A percentile compares a stretch with the other conserved stretches of the same genome.
Evolutionary conservation across 2,888 invertebrate genomes (phyloP).

Genomic region (Oligia latruncula): DNA sequence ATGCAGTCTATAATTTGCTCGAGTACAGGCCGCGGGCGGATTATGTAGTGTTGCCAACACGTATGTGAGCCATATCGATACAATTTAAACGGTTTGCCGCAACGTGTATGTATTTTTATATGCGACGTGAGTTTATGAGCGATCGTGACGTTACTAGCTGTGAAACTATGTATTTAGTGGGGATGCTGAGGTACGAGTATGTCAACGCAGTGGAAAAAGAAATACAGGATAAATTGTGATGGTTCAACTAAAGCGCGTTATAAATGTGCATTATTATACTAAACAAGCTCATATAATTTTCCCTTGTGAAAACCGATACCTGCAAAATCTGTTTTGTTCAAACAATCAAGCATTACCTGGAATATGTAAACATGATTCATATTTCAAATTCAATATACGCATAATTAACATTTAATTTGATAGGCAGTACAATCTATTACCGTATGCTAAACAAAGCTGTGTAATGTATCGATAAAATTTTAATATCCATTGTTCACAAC

Average conservation of each 20-base stretch:
- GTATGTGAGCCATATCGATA: constrained; percentile 64
- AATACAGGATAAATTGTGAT: background rate
- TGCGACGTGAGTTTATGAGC: constrained; percentile 45
- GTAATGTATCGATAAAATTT: constrained; percentile 68
- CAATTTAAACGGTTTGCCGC: constrained; percentile 54
- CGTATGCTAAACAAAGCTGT: constrained; percentile 41
- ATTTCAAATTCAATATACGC: constrained; percentile 52
- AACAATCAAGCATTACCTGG: constrained; percentile 46
- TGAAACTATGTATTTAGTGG: constrained; percentile 35
- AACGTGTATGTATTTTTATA: constrained; percentile 62
- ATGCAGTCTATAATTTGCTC: constrained; percentile 81
- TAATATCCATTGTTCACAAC: constrained; percentile 63
- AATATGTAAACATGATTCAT: constrained; percentile 55
- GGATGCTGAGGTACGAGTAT: constrained; percentile 2
- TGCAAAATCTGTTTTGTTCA: constrained; percentile 47
- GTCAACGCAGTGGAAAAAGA: constrained; percentile 4
- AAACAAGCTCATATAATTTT: constrained; percentile 18
- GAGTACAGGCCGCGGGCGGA: constrained; percentile 78
- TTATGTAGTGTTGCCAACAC: constrained; percentile 71
- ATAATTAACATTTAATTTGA: constrained; percentile 58
- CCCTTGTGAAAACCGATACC: constrained; percentile 20
- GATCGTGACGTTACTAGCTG: constrained; percentile 24
- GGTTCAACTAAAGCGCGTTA: background rate
- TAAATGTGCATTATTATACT: background rate
- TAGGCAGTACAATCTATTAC: constrained; percentile 49